Base-by-base conservation (phyloP, 2,888 invertebrate species). In the Athalia rosae region DNA sequence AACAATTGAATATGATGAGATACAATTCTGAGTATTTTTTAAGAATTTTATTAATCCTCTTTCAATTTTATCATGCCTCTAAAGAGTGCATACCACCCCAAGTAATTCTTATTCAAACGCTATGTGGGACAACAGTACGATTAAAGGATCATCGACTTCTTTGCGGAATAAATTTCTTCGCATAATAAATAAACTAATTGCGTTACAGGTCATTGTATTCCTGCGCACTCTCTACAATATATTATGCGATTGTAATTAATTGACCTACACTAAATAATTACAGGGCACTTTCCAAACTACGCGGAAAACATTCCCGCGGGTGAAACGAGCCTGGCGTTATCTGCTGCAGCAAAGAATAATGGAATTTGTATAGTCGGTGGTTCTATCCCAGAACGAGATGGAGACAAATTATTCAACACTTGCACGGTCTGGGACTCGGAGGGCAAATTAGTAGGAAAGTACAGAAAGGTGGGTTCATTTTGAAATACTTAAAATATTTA, bases 361-460 rank as follows among this genome's bases (percentile, higher is more conserved):
- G 92, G 93, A 28, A 91, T 98, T 76, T 96, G 94, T 85, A 91
- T 99, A 28, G 94, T 99, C 69, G 98, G 97, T 8, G 99, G 98
- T 7, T 96, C 98, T 0, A 93, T 98, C 83, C 98, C 98, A 0
- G 98, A 99, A 91, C 91, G 91, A 79, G 93, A 93, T 66, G 91
- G 91, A 76, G 91, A 91, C 56, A 93, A 93, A 83, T 90, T 96
- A 6, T 97, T 94, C 89, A 99, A 99, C 89, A 98, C 98, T 0
- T 96, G 96, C 84, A 95, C 97, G 0, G 94, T 97, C 1, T 98
- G 96, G 95, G 93, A 94, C 85, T 94, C 94, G 0, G 89, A 91
- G 43, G 99, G 99, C 11, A 91, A 94, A 78, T 87, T 98, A 66
- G 90, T 98, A 69, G 95, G 95, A 0, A 95, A 94, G 85, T 95